Evolutionary conservation across 92 coral and sea anemone species (phyloP).

Genomic region (Blastomussa wellsi): DNA sequence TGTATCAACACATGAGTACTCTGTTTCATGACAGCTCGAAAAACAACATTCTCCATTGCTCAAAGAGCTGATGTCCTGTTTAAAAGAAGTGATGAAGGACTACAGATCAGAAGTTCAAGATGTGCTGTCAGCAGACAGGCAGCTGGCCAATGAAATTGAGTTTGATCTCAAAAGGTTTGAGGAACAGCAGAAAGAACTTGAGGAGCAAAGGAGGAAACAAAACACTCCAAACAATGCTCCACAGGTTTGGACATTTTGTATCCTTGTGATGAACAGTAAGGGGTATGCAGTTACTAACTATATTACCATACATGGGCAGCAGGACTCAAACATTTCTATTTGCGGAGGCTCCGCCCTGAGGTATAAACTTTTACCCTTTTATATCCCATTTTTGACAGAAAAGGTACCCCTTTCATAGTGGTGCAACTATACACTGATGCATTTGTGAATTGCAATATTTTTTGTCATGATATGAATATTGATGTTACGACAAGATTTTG

Average conservation of each 20-base stretch:
- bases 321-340: too few relatives aligned
- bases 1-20: neutral
- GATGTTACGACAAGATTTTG: too few relatives aligned
- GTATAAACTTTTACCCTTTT: too few relatives aligned
- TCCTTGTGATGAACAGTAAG: too few relatives aligned
- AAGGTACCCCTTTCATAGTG: too few relatives aligned
- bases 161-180: constrained; percentile 96
- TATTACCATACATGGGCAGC: too few relatives aligned
- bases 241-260: constrained; percentile 36
- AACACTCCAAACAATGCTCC: constrained; percentile 40
- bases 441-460: too few relatives aligned
- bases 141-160: constrained; percentile 97
- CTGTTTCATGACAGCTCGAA: constrained; percentile 69
- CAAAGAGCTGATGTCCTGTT: constrained; percentile 81
- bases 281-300: too few relatives aligned
- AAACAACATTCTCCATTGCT: constrained; percentile 90
- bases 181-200: constrained; percentile 90
- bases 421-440: too few relatives aligned
- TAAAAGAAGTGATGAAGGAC: constrained; percentile 98
- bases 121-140: constrained; percentile 92
- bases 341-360: too few relatives aligned
- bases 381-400: too few relatives aligned
- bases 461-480: too few relatives aligned
- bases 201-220: constrained; percentile 64
- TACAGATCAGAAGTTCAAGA: constrained; percentile 97